These are phyloP conservation scores for Ischnura elegans DNA, from an alignment of 2,888 invertebrate genomes.

Conservation along the genomic window DNA sequence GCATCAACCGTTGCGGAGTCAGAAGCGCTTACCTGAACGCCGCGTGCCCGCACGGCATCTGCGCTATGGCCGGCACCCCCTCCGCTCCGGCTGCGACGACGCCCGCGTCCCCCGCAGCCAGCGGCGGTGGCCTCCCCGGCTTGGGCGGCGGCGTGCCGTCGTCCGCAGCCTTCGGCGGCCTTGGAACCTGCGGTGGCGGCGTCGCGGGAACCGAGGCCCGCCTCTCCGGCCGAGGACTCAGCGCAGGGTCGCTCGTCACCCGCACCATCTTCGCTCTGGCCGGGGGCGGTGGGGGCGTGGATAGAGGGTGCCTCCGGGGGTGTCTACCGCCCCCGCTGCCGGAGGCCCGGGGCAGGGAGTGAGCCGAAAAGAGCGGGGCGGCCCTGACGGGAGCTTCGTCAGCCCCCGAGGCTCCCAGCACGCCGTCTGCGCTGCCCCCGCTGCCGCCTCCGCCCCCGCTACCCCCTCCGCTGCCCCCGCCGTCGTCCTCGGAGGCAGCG, in stretches of 20 bases:
- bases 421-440: conserved; percentile 73
- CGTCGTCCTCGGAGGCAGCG: conserved; percentile 76
- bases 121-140: conserved; percentile 70
- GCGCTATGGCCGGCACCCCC: background rate
- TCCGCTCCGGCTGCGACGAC: background rate
- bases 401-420: background rate
- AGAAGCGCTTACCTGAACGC: too few relatives aligned
- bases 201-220: conserved; percentile 77
- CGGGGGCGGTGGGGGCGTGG: conserved; percentile 79
- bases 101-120: conserved; percentile 62
- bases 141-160: conserved; percentile 75
- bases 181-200: conserved; percentile 75
- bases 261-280: conserved; percentile 80
- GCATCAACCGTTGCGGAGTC: too few relatives aligned
- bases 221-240: conserved; percentile 82
- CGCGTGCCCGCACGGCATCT: conserved; percentile 12
- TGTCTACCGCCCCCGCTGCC: conserved; percentile 76
- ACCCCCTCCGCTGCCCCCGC: conserved; percentile 77
- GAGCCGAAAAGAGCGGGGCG: conserved; percentile 74
- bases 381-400: conserved; percentile 75
- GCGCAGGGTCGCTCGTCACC: conserved; percentile 81
- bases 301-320: conserved; percentile 74
- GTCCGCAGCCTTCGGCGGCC: conserved; percentile 79
- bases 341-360: conserved; percentile 79
- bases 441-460: conserved; percentile 1